Evolutionary conservation across 2,888 invertebrate species (phyloP).

Genomic region (Capitulum mitella): DNA sequence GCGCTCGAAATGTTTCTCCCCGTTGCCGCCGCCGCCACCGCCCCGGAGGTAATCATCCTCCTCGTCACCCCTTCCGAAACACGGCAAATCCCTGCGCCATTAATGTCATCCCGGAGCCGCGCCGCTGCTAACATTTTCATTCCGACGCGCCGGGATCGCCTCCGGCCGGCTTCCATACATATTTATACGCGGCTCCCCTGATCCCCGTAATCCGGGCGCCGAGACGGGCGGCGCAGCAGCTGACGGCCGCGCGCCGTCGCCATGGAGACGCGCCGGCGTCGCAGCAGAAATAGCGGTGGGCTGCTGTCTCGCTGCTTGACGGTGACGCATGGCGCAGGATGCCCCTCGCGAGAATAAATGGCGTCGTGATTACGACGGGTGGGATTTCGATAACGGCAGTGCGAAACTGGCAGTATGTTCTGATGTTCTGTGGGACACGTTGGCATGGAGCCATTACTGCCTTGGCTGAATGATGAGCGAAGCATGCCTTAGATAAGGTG

Average conservation of each 20-base stretch:
- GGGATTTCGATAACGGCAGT: too few species aligned
- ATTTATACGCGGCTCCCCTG: neutral
- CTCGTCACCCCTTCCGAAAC: constrained; percentile 7
- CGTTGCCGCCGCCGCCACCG: neutral
- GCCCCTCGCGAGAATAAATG: too few species aligned
- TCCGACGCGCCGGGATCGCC: neutral
- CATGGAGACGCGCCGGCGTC: neutral
- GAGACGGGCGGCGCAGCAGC: neutral
- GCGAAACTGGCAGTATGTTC: too few species aligned
- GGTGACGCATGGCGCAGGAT: too few species aligned
- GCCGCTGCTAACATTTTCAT: neutral
- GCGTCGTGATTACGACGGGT: too few species aligned
- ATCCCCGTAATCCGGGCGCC: neutral
- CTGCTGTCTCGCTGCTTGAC: too few species aligned
- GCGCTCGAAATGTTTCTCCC: too few species aligned
- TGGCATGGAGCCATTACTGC: too few species aligned
- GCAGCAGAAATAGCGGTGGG: neutral
- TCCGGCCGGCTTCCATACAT: neutral
- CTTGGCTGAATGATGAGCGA: too few species aligned
- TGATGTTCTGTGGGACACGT: too few species aligned
- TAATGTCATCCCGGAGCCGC: neutral
- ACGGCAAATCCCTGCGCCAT: constrained; percentile 14
- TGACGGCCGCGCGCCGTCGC: neutral
- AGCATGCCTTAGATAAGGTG: too few species aligned
- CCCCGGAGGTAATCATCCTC: neutral